These are phyloP conservation scores for Platyscapa corneri DNA, from an alignment of 1,140 invertebrate genomes.

Conservation along the genomic window DNA sequence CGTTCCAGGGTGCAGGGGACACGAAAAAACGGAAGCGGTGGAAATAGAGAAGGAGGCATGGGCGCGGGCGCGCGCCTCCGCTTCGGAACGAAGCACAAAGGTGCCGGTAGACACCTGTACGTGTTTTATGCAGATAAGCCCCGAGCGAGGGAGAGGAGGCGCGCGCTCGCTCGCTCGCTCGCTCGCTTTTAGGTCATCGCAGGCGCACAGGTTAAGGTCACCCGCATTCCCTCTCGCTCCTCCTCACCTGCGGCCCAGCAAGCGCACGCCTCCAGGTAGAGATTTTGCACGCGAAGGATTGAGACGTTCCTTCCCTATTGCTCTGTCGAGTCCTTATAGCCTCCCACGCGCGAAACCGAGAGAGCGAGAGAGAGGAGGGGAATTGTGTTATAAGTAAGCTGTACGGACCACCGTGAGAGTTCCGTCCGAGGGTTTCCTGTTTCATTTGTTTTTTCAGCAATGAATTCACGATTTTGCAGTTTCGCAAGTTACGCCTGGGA, in stretches of 20 bases:
- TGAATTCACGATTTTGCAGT: constrained; percentile 14
- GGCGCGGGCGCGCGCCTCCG: neutral
- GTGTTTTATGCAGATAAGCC: constrained; percentile 61
- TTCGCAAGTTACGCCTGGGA: neutral
- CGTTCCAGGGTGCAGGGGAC: neutral
- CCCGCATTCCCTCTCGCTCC: constrained; percentile 40
- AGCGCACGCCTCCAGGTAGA: constrained; percentile 56
- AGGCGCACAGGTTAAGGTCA: constrained; percentile 61
- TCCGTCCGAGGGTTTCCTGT: constrained; percentile 44
- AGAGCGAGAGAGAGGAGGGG: neutral
- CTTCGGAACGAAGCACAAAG: constrained; percentile 51
- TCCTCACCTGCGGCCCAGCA: constrained; percentile 41
- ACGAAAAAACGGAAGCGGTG: neutral
- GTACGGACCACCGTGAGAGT: constrained; percentile 58
- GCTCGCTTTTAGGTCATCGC: constrained; percentile 54
- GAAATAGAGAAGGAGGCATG: neutral
- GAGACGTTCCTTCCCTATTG: constrained; percentile 53
- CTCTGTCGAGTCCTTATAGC: constrained; percentile 22
- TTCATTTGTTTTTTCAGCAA: constrained; percentile 21
- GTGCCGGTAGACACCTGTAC: constrained; percentile 60
- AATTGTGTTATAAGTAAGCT: constrained; percentile 1
- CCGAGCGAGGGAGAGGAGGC: constrained; percentile 10
- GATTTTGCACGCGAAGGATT: constrained; percentile 40
- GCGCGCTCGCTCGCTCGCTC: neutral
- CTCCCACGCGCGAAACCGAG: constrained; percentile 56